Evolutionary conservation across 2,888 invertebrate genomes (phyloP), one percentile per base, ranked within the genome.

Genomic region (Dendrolimus houi): DNA sequence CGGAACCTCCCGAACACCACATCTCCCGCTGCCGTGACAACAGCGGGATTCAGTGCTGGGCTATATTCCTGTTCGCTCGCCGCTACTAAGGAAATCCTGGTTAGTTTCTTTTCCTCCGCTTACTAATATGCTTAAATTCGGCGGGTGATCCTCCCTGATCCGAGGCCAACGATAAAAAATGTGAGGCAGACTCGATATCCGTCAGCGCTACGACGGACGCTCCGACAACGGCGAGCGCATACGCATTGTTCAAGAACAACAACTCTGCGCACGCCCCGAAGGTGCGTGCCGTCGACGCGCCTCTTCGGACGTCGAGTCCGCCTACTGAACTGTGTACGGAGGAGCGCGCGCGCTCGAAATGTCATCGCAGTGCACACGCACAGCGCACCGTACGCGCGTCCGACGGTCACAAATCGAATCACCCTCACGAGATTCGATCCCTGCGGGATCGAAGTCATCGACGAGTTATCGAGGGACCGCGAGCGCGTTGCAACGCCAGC

Each of bases 71-170:
- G 17, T 93, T 77, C 77, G 73, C 74, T 74, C 77, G 75, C 77
- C 75, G 76, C 76, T 79, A 78, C 77, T 77, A 65, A 70, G 77
- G 75, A 73, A 78, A 77, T 79, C 78, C 75, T 76, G 29, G 77
- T 79, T 77, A 77, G 78, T 94, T 94, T 93, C 92, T 93, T 93
- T 93, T 93, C 93, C 93, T 92, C 92, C 92, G 92, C 92, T 92
- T 91, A 93, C 78, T 93, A 83, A 93, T 93, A 93, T 93, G 93
- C 93, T 93, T 92, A 92, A 93, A 83, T 92, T 82, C 79, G 72
- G 85, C 83, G 87, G 84, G 85, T 86, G 69, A 70, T 82, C 85
- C 77, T 76, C 71, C 79, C 80, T 85, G 74, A 78, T 80, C 79
- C 79, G 83, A 85, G 84, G 85, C 83, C 82, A 77, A 71, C 72